Conservation (phyloP, 2,113 vertebrate genomes). For the Sialia sialis region DNA sequence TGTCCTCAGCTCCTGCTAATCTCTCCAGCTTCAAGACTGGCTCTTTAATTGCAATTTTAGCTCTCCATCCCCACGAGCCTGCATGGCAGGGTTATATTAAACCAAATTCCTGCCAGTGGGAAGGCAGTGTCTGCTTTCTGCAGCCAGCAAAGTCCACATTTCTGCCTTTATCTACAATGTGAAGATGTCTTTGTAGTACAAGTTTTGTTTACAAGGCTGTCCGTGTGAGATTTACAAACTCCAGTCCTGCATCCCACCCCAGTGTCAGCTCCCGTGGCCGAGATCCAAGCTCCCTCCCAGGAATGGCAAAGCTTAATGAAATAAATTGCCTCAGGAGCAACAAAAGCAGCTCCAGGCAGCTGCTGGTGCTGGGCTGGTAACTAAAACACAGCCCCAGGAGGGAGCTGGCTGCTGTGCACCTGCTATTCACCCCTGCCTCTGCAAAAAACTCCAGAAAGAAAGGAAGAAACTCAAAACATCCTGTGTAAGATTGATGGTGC, state of each 20-base stretch:
- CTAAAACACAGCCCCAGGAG: background rate
- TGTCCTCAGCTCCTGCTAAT: background rate
- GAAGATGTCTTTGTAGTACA: background rate
- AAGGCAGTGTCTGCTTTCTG: background rate
- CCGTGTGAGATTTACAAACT: constrained; percentile 28
- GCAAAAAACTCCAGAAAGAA: background rate
- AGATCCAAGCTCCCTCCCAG: background rate
- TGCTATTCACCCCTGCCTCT: background rate
- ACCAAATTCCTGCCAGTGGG: background rate
- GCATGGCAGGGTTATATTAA: background rate
- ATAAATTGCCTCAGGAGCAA: background rate
- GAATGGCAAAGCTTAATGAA: background rate
- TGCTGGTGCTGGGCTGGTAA: background rate
- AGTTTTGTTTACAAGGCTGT: background rate
- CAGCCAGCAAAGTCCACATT: background rate
- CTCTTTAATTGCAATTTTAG: background rate
- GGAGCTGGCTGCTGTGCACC: background rate
- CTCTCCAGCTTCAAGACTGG: background rate
- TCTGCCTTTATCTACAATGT: background rate
- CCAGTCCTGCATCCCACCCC: background rate
- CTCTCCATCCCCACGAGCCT: background rate
- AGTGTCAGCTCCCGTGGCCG: background rate
- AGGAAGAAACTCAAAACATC: background rate
- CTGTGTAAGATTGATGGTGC: background rate
- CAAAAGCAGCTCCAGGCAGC: background rate